Conservation (phyloP, 2,888 invertebrate species). For the Temnothorax rugatulus region DNA sequence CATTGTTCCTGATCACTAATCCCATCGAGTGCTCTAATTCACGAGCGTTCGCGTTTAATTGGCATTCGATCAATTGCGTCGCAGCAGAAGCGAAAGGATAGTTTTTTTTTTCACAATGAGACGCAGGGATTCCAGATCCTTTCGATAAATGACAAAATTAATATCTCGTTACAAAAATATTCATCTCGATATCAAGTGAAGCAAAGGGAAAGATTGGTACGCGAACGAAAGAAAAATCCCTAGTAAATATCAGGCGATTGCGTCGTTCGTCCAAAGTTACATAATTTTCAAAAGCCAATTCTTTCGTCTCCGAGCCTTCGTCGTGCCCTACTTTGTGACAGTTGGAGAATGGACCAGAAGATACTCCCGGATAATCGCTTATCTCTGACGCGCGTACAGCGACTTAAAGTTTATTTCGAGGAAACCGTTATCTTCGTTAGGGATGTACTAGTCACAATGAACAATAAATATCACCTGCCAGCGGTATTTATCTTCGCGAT, state of each 20-base stretch:
- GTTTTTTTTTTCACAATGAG: background rate
- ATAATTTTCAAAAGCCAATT: background rate
- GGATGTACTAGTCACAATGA: background rate
- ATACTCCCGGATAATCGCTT: constrained; percentile 21
- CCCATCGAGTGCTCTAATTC: background rate
- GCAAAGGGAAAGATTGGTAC: background rate
- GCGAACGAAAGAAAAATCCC: background rate
- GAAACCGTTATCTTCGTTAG: background rate
- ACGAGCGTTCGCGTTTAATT: background rate
- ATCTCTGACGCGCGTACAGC: constrained; percentile 39
- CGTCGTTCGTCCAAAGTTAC: background rate
- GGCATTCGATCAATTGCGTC: background rate
- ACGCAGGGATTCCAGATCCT: background rate
- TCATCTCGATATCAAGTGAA: too few species aligned
- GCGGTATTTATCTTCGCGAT: constrained; percentile 15
- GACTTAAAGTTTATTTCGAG: constrained; percentile 30
- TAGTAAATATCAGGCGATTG: background rate
- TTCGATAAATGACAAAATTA: constrained; percentile 6
- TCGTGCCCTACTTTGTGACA: background rate
- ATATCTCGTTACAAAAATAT: background rate
- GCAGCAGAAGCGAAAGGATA: background rate
- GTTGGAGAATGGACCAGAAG: background rate
- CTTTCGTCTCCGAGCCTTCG: background rate
- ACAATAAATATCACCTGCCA: constrained; percentile 23
- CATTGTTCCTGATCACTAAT: background rate